A percentile compares a stretch with the other conserved stretches of the same genome.
These are phyloP conservation scores for Chelonoidis abingdonii DNA, from an alignment of 2,113 vertebrate genomes.

Conservation along the genomic window DNA sequence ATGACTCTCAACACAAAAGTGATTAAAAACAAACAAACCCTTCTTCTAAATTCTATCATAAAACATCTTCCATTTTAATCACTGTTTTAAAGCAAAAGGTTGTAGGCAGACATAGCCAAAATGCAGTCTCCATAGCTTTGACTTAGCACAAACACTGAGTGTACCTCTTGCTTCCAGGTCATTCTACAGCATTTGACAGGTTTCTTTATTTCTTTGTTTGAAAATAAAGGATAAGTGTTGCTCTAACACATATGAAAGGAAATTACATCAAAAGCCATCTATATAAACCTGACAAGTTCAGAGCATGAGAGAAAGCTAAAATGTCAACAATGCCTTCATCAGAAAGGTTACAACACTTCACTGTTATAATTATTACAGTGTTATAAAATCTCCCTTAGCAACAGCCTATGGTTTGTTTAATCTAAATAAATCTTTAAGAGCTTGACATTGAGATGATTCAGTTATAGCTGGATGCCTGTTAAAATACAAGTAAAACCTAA, in stretches of 20 bases:
- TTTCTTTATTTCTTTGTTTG: constrained; percentile 34
- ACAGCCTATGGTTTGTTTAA: constrained; percentile 69
- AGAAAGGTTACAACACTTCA: constrained; percentile 45
- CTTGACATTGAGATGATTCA: constrained; percentile 58
- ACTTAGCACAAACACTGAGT: background rate
- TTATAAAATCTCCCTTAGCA: constrained; percentile 72
- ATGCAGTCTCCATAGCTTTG: constrained; percentile 19
- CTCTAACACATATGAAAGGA: constrained; percentile 24
- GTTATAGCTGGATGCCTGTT: constrained; percentile 40
- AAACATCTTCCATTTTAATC: constrained; percentile 28
- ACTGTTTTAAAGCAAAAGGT: background rate
- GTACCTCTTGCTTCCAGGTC: constrained; percentile 9
- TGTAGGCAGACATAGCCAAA: background rate
- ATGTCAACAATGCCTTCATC: constrained; percentile 59
- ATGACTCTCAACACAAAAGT: background rate
- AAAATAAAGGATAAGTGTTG: constrained; percentile 50
- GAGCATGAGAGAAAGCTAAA: constrained; percentile 54
- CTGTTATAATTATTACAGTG: constrained; percentile 32
- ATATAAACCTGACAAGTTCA: constrained; percentile 48
- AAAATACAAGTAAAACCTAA: constrained; percentile 67
- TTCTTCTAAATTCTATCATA: constrained; percentile 3
- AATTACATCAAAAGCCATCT: constrained; percentile 36
- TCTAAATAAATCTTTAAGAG: constrained; percentile 60
- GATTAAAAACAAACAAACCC: background rate
- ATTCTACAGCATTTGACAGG: constrained; percentile 50